Evolutionary conservation across 2,797 vertebrate genomes (phyloP).

Genomic region (Typhlichthys eigenmanni): DNA sequence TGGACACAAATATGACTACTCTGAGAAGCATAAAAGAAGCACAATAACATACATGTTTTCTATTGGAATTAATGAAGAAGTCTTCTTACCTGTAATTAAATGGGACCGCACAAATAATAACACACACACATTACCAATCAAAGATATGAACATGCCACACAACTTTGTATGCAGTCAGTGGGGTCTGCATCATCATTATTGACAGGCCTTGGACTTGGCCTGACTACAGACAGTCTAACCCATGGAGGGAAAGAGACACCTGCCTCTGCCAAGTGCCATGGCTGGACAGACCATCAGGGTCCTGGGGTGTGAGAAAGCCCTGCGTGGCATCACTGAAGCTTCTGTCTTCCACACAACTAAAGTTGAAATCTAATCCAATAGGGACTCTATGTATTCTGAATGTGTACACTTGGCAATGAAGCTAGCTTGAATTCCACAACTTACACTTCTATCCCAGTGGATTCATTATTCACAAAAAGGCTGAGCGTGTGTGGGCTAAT

Average conservation of each 20-base stretch:
- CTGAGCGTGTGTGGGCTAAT: conserved; percentile 12
- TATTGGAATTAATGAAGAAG: no score
- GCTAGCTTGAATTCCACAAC: conserved; percentile 23
- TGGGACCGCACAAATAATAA: conserved; percentile 1
- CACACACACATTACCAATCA: conserved; percentile 11
- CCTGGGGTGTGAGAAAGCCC: conserved; percentile 75
- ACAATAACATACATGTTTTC: no score
- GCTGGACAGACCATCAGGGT: conserved; percentile 58
- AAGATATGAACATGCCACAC: conserved; percentile 13
- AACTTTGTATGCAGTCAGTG: conserved; percentile 35
- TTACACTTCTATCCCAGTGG: conserved; percentile 3
- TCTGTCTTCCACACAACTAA: conserved; percentile 2
- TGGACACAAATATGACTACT: no score
- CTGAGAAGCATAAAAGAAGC: no score
- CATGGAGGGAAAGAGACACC: conserved; percentile 51
- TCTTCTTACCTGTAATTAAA: no score
- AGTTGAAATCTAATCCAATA: conserved; percentile 44
- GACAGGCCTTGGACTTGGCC: conserved; percentile 68
- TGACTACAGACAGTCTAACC: conserved; percentile 66
- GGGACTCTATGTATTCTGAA: conserved; percentile 12
- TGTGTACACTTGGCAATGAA: conserved; percentile 32
- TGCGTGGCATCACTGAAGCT: conserved; percentile 50
- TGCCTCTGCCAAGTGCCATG: conserved; percentile 66
- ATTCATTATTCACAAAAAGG: conserved; percentile 4
- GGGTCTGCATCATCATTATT: conserved; percentile 59